Percentiles rank a stretch among this genome's conserved stretches.
phyloP scores from a whole-genome alignment of 2,797 vertebrate species.

The Anguilla obscura region DNA sequence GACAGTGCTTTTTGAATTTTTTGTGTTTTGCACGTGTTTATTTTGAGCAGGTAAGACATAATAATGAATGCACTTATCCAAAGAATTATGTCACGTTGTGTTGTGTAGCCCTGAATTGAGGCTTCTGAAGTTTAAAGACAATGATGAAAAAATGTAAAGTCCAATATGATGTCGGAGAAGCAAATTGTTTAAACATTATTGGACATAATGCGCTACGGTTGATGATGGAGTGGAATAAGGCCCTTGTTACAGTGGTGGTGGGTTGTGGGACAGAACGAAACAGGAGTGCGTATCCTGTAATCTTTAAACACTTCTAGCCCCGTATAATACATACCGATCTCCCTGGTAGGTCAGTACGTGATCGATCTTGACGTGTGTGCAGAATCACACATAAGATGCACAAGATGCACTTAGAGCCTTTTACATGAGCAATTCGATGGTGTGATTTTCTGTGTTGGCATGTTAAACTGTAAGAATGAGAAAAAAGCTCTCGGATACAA shows the following conservation, averaged over 20 bases:
- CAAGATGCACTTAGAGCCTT: neutral
- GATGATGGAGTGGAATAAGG: neutral
- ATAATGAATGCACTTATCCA: neutral
- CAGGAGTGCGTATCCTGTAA: neutral
- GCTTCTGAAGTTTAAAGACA: neutral
- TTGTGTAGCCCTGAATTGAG: neutral
- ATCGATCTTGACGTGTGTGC: neutral
- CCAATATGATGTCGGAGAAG: neutral
- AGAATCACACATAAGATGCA: neutral
- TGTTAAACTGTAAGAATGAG: neutral
- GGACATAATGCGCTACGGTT: neutral
- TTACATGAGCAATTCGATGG: neutral
- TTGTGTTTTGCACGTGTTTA: neutral
- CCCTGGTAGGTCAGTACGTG: neutral
- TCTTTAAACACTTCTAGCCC: neutral
- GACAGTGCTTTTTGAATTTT: slow-evolving; percentile 57
- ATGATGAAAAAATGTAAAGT: neutral
- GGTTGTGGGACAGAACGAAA: neutral
- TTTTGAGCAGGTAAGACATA: neutral
- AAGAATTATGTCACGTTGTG: neutral
- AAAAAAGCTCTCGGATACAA: neutral
- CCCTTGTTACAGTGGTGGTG: neutral
- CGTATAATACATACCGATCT: neutral
- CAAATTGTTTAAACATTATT: neutral
- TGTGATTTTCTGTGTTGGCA: neutral